Conservation (phyloP, 2,113 vertebrate species). For the Ictalurus furcatus region DNA sequence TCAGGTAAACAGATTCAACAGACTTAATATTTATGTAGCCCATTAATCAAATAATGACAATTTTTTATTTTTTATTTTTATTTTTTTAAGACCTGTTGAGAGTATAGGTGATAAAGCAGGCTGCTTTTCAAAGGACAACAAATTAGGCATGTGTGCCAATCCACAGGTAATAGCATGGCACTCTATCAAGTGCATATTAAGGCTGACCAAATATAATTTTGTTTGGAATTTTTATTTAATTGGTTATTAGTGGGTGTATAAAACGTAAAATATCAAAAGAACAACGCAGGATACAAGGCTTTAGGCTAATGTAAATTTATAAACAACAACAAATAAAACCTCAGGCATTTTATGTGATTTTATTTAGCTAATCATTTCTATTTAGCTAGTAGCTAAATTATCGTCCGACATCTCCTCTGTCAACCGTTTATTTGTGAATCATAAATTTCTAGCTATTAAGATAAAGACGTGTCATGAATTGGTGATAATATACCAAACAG, state of each 20-base stretch:
- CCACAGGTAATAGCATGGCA: neutral
- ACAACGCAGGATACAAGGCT: neutral
- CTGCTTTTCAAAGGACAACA: neutral
- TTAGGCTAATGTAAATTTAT: neutral
- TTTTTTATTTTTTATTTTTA: too few relatives aligned
- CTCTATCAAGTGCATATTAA: neutral
- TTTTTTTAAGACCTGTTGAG: neutral
- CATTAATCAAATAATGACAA: neutral
- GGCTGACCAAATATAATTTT: neutral
- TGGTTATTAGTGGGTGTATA: neutral
- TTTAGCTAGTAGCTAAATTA: neutral
- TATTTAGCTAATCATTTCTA: neutral
- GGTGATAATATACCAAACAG: constrained; percentile 1
- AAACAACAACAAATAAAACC: neutral
- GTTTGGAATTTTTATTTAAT: neutral
- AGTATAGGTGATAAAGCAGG: neutral
- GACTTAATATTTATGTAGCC: neutral
- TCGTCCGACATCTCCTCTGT: neutral
- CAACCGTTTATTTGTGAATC: constrained; percentile 1
- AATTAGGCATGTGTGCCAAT: neutral
- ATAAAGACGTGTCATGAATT: constrained; percentile 18
- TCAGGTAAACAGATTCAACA: neutral
- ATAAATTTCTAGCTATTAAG: constrained; percentile 15
- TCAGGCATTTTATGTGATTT: neutral
- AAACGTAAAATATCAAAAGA: neutral